Percentiles rank a stretch among this genome's conserved stretches.
Evolutionary conservation across 2,797 vertebrate genomes (phyloP).

Genomic region (Okamejei kenojei): DNA sequence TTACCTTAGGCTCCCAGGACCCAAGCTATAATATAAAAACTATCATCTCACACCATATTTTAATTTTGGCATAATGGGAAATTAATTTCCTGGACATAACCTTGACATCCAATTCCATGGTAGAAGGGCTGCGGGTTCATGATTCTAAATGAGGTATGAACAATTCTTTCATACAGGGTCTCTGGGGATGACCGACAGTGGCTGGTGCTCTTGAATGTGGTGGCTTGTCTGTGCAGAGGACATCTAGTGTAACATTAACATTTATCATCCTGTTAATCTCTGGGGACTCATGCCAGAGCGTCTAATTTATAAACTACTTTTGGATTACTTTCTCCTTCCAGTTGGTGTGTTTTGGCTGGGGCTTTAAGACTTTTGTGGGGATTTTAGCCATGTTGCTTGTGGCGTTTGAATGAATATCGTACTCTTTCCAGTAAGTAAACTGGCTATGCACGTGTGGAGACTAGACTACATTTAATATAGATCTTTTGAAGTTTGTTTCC

Average conservation of each 20-base stretch:
- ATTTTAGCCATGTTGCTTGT: neutral
- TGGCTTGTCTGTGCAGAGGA: neutral
- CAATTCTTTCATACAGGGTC: conserved; percentile 9
- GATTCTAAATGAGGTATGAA: conserved; percentile 14
- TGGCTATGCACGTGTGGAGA: neutral
- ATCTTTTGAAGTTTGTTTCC: neutral
- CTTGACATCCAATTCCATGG: neutral
- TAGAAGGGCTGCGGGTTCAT: neutral
- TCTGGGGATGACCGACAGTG: neutral
- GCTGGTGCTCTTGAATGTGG: neutral
- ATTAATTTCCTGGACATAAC: conserved; percentile 16
- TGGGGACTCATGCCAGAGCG: neutral
- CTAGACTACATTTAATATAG: neutral
- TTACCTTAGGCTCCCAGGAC: neutral
- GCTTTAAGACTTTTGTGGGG: neutral
- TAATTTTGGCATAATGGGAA: neutral
- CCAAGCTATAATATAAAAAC: neutral
- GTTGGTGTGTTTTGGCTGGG: neutral
- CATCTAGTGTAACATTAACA: neutral
- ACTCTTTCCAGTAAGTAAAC: neutral
- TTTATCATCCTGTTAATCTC: neutral
- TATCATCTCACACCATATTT: neutral
- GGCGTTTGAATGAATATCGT: neutral
- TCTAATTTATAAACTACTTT: neutral
- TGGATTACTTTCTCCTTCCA: neutral